Percentiles rank a stretch among this genome's conserved stretches.
Conservation (phyloP, 2,888 invertebrate genomes). For the Torymus tubicola region DNA sequence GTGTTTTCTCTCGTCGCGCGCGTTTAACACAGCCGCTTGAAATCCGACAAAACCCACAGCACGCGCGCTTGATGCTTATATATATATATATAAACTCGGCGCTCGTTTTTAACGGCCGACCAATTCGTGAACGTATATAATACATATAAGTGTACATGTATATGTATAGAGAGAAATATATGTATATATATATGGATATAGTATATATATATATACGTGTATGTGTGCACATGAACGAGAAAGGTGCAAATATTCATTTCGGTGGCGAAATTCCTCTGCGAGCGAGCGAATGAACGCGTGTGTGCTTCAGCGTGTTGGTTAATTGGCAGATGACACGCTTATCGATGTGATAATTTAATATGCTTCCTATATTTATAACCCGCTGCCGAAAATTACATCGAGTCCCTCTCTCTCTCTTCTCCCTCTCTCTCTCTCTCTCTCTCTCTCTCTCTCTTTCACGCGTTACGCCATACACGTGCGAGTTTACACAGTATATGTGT, state of each 20-base stretch:
- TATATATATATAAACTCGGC: no score
- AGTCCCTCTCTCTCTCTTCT: not conserved
- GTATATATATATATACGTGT: no score
- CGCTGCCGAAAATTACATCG: slow-evolving; percentile 25
- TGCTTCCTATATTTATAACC: slow-evolving; percentile 24
- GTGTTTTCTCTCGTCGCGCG: slow-evolving; percentile 29
- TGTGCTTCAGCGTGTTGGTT: slow-evolving; percentile 60
- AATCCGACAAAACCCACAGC: slow-evolving; percentile 30
- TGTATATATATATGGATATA: no score
- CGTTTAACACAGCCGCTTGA: slow-evolving; percentile 23
- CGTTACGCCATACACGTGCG: no score
- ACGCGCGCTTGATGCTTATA: not conserved
- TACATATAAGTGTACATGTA: no score
- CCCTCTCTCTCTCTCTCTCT: not conserved
- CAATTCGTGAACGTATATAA: not conserved
- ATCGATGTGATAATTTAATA: slow-evolving; percentile 70
- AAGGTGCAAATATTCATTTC: slow-evolving; percentile 65
- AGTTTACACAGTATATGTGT: no score
- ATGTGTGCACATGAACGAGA: no score
- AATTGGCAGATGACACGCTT: slow-evolving; percentile 72
- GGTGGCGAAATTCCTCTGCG: slow-evolving; percentile 64
- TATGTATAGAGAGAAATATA: no score
- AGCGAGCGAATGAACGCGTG: no score
- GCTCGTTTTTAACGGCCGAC: slow-evolving; percentile 31
- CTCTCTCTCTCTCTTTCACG: no score